phyloP scores from a whole-genome alignment of 2,797 vertebrate species.

The Gymnoscopelus microlampas region DNA sequence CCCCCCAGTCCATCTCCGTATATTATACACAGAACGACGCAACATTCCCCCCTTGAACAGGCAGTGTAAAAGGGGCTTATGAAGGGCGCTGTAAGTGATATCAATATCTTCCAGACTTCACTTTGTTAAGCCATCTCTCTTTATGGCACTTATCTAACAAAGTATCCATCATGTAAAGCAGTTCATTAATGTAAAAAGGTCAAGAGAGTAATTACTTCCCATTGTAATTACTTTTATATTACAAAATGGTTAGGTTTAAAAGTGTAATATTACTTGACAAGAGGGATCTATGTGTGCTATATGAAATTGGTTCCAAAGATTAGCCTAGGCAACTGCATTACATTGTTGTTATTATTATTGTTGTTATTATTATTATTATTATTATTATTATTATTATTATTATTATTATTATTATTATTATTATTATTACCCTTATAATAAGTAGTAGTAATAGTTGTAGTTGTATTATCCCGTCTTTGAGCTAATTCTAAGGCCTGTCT shows the following conservation, averaged over 20 bases:
- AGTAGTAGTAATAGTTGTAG: too few species aligned
- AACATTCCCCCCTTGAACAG: neutral
- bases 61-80: too few species aligned
- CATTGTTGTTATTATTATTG: neutral
- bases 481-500: slow-evolving; percentile 7
- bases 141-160: neutral
- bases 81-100: neutral
- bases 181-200: slow-evolving; percentile 22
- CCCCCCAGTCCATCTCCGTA: too few species aligned
- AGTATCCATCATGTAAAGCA: neutral
- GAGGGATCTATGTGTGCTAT: slow-evolving; percentile 2
- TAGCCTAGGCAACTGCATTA: slow-evolving; percentile 4
- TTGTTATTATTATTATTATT: too few species aligned
- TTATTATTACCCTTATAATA: too few species aligned
- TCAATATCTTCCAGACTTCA: slow-evolving; percentile 9
- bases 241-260: slow-evolving; percentile 30
- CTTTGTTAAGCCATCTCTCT: neutral
- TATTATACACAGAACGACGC: too few species aligned
- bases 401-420: too few species aligned
- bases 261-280: slow-evolving; percentile 26
- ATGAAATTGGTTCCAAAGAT: slow-evolving; percentile 1
- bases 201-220: slow-evolving; percentile 17
- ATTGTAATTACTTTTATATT: slow-evolving; percentile 10
- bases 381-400: too few species aligned
- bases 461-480: neutral